Evolutionary conservation across 2,113 vertebrate genomes (phyloP).

Genomic region (Rhabdornis inornatus): DNA sequence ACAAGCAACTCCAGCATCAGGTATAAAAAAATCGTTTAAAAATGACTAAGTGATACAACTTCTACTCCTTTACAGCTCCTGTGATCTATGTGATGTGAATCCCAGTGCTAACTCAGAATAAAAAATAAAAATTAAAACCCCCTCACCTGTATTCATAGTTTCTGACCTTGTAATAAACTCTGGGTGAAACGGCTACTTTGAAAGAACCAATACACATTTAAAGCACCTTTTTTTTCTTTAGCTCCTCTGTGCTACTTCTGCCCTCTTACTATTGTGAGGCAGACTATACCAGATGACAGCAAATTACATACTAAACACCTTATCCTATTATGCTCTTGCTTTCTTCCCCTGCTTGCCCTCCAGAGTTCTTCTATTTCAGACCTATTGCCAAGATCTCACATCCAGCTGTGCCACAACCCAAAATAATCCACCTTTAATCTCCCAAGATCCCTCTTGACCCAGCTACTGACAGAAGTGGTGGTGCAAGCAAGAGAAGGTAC

Average conservation of each 20-base stretch:
- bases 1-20: background rate
- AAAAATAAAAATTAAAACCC: background rate
- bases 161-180: background rate
- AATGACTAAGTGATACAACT: background rate
- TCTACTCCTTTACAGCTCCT: background rate
- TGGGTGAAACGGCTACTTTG: background rate
- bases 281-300: background rate
- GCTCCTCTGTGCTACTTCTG: background rate
- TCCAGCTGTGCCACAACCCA: background rate
- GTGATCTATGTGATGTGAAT: background rate
- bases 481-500: background rate
- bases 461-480: background rate
- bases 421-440: background rate
- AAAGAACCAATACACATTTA: background rate
- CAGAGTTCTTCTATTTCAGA: background rate
- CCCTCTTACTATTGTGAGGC: background rate
- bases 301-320: background rate
- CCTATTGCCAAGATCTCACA: background rate
- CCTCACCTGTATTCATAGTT: background rate
- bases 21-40: background rate
- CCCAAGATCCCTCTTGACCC: background rate
- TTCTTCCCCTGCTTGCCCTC: background rate
- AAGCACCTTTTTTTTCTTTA: background rate
- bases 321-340: background rate
- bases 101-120: background rate